Conservation (phyloP, 2,888 invertebrate species). For the Pediacus dermestoides region DNA sequence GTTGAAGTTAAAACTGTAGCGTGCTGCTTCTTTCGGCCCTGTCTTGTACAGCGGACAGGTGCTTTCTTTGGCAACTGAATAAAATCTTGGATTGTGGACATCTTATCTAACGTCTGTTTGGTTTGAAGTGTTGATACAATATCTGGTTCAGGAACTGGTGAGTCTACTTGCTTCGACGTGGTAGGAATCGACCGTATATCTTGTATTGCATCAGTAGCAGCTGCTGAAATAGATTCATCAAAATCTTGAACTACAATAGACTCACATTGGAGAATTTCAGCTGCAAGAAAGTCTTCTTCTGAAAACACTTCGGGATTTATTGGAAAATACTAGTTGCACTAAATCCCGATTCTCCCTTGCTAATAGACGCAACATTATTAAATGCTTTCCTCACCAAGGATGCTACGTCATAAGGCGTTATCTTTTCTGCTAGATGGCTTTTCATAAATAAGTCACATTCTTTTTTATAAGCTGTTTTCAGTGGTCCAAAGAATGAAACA, state of each 20-base stretch:
- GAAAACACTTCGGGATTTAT: constrained; percentile 31
- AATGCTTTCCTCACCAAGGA: constrained; percentile 27
- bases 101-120: constrained; percentile 6
- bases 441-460: constrained; percentile 37
- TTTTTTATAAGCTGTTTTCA: constrained; percentile 34
- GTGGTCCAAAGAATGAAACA: constrained; percentile 30
- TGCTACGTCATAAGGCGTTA: constrained; percentile 36
- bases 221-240: constrained; percentile 15
- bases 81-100: constrained; percentile 12
- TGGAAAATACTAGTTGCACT: constrained; percentile 36
- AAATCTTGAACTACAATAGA: constrained; percentile 14
- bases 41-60: constrained; percentile 7
- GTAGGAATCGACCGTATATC: constrained; percentile 18
- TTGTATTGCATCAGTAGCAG: constrained; percentile 27
- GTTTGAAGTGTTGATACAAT: constrained; percentile 10
- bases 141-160: constrained; percentile 10
- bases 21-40: constrained; percentile 16
- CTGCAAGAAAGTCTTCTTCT: constrained; percentile 22
- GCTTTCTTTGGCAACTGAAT: constrained; percentile 14
- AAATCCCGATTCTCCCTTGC: constrained; percentile 39
- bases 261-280: constrained; percentile 12
- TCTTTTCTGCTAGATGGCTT: constrained; percentile 24
- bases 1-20: constrained; percentile 17
- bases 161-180: constrained; percentile 19
- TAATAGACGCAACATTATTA: constrained; percentile 30